Evolutionary conservation across 2,797 vertebrate genomes (phyloP), one percentile per base, ranked within the genome.

Genomic region (Lutra lutra): DNA sequence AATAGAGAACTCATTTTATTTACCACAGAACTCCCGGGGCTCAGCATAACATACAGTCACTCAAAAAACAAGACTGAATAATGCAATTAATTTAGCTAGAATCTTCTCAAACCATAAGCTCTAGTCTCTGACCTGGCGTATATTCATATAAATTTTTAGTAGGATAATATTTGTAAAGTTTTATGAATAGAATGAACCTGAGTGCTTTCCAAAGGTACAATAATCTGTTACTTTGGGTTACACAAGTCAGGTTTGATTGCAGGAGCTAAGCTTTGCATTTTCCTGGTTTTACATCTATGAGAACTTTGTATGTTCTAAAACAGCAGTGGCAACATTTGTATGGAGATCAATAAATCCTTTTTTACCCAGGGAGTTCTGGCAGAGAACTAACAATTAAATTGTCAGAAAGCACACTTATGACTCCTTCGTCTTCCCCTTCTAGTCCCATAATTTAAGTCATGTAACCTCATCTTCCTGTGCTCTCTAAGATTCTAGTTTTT

Each of bases 401-500:
- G 98, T 99, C 99, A 83, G 99, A 99, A 97, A 99, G 98, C 99
- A 99, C 99, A 98, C 99, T 99, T 98, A 99, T 99, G 98, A 99
- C 99, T 96, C 99, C 99, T 98, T 99, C 99, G 97, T 99, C 99
- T 97, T 99, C 99, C 38, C 99, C 99, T 98, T 99, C 99, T 95
- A 99, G 98, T n/a, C 99, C 99, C 99, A 99, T 99, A 97, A 99
- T 99, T 99, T 99, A 87, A 99, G 99, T 15, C 99, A 99, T 97
- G 99, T 99, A 87, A 99, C 99, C 96, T 99, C 99, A 93, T 99
- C 99, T 98, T 99, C 99, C 97, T 99, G 99, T n/a, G 99, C 98
- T 98, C 99, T 99, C 98, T 99, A 99, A 0, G 99, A 99, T 97
- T 99, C 99, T 96, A 99, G 97, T 96, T 99, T 99, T 98, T 99